Evolutionary conservation across 2,113 vertebrate genomes (phyloP), one percentile per base, ranked within the genome.

Genomic region (Triplophysa dalaica): DNA sequence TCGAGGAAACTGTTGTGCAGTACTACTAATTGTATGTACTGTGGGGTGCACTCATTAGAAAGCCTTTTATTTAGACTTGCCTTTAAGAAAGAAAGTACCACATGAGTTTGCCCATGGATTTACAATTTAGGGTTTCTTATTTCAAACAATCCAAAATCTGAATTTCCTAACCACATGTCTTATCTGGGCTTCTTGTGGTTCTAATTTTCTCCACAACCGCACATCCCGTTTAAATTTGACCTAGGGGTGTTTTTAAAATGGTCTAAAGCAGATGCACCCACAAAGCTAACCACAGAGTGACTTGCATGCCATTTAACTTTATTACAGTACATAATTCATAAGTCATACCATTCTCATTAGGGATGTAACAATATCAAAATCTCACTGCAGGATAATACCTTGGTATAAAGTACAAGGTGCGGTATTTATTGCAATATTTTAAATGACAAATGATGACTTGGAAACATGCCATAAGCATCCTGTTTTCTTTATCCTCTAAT

Each of bases 181-280:
- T 80, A 80, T 77, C 63, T n/a, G 62, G 73, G 24, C 52, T 64
- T 79, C 12, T 9, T 65, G 41, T 66, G 29, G 68, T 84, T 86
- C 78, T 75, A 66, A 81, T 70, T 74, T 50, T 19, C 61, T 76
- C 22, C 56, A 81, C 61, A 81, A 68, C 43, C 81, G 70, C 61
- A 62, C 64, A 66, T 52, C 9, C 70, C 78, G 80, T 82, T 82
- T 82, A 75, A 84, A 62, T 75, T 78, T 73, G 13, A 75, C 72
- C 72, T 68, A 79, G 78, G 65, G 6, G 33, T 77, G 73, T 48
- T 78, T 82, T 79, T 77, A 17, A 80, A 70, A 67, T 81, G 69
- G 78, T 33, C 45, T 52, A 54, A 73, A 67, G 26, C 22, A 41
- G 33, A 33, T 41, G n/a, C 56, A 16, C 21, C 16, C 0, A 63